Percentiles rank a stretch among this genome's conserved stretches.
Conservation (phyloP, 2,113 vertebrate genomes). For the Equus quagga region DNA sequence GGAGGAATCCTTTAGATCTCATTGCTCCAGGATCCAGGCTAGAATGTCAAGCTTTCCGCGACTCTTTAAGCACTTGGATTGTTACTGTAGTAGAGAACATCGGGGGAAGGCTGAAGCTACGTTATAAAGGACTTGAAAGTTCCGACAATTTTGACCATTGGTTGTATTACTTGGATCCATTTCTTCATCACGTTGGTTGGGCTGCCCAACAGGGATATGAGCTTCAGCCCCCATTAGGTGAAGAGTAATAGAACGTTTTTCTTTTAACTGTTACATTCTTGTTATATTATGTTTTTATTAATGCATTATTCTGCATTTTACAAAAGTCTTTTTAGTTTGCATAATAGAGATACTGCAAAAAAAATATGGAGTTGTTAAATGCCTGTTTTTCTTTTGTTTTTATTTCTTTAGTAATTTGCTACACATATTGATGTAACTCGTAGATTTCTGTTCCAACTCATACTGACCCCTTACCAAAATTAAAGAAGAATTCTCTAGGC, state of each 20-base stretch:
- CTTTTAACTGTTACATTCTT: background rate
- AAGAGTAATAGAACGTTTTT: constrained; percentile 30
- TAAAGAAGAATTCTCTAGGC: background rate
- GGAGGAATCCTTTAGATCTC: constrained; percentile 95
- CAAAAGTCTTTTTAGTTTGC: constrained; percentile 34
- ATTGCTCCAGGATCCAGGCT: constrained; percentile 93
- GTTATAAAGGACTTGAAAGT: constrained; percentile 92
- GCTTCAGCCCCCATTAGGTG: constrained; percentile 94
- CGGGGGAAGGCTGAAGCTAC: constrained; percentile 94
- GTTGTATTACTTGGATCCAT: constrained; percentile 96
- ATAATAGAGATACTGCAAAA: background rate
- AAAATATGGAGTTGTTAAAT: constrained; percentile 14
- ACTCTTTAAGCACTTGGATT: constrained; percentile 92
- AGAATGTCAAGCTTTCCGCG: constrained; percentile 92
- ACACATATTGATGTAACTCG: background rate
- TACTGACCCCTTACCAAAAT: background rate
- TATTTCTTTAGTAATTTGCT: constrained; percentile 42
- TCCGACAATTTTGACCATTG: constrained; percentile 90
- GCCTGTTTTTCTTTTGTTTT: constrained; percentile 37
- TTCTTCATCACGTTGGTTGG: constrained; percentile 97
- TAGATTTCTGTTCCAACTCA: background rate
- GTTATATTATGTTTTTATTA: background rate
- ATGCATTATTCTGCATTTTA: background rate
- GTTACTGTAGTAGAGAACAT: constrained; percentile 95
- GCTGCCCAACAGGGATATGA: constrained; percentile 91